Evolutionary conservation across 92 coral and sea anemone genomes (phyloP).

Genomic region (Palythoa grandis): DNA sequence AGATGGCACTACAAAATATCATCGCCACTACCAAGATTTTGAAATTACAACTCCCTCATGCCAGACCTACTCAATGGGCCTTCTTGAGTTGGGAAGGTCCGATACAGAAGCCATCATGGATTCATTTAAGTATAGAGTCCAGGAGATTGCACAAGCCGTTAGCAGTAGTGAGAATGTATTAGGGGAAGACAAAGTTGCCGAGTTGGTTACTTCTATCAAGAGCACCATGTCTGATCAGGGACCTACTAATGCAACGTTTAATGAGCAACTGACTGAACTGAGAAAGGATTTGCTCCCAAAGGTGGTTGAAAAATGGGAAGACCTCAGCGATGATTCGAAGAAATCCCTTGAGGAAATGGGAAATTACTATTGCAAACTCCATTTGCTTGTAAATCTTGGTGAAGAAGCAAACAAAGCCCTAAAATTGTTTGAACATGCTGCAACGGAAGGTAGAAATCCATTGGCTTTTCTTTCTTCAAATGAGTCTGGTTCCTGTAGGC

Average conservation of each 20-base stretch:
- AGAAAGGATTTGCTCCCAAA: slow-evolving; percentile 46
- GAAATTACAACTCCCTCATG: slow-evolving; percentile 51
- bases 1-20: slow-evolving; percentile 52
- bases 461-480: slow-evolving; percentile 51
- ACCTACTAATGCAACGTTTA: slow-evolving; percentile 51
- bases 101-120: slow-evolving; percentile 51
- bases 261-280: slow-evolving; percentile 41
- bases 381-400: slow-evolving; percentile 52
- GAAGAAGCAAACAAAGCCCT: slow-evolving; percentile 49
- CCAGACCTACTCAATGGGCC: slow-evolving; percentile 40
- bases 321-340: not conserved
- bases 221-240: slow-evolving; percentile 51
- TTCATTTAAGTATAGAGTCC: slow-evolving; percentile 47
- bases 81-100: slow-evolving; percentile 5
- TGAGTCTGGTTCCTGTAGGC: slow-evolving; percentile 51
- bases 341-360: slow-evolving; percentile 48
- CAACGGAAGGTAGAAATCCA: slow-evolving; percentile 45
- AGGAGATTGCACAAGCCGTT: slow-evolving; percentile 38
- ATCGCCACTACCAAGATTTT: slow-evolving; percentile 51
- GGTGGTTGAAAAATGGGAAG: slow-evolving; percentile 43
- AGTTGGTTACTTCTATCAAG: slow-evolving; percentile 50
- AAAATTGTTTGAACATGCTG: slow-evolving; percentile 50
- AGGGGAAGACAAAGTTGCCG: slow-evolving; percentile 33
- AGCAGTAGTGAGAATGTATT: slow-evolving; percentile 7
- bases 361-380: slow-evolving; percentile 50